A percentile compares a stretch with the other conserved stretches of the same genome.
phyloP scores from a whole-genome alignment of 1,140 invertebrate species.

The Aphis craccivora region DNA sequence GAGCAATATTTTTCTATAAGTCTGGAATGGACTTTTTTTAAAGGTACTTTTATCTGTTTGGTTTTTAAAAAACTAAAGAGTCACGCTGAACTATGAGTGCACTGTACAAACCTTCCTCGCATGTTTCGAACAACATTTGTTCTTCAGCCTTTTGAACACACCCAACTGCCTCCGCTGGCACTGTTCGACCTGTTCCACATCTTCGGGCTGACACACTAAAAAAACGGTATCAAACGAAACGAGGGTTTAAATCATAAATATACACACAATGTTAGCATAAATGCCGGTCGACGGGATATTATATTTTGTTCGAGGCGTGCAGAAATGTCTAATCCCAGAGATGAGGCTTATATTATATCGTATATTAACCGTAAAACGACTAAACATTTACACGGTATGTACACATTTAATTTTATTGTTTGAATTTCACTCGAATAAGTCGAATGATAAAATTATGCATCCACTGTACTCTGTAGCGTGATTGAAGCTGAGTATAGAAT shows the following conservation, averaged over 20 bases:
- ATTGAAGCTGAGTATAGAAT: too few relatives aligned
- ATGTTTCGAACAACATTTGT: slow-evolving; percentile 55
- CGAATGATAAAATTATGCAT: not conserved
- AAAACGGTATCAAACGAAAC: not conserved
- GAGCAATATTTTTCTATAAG: not conserved
- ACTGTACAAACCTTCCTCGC: slow-evolving; percentile 49
- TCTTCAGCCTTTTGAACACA: slow-evolving; percentile 45
- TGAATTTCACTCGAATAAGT: not conserved
- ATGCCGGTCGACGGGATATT: not conserved
- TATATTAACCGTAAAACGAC: not conserved
- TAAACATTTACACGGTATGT: not conserved
- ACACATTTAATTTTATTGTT: not conserved
- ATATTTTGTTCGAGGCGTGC: not conserved
- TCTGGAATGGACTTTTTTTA: not conserved
- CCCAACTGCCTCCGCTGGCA: slow-evolving; percentile 46
- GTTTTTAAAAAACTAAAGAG: not conserved
- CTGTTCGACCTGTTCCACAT: slow-evolving; percentile 48
- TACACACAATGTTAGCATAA: not conserved
- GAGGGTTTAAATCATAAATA: not conserved
- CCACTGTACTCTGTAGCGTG: not conserved
- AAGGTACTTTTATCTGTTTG: not conserved
- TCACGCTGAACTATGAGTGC: not conserved
- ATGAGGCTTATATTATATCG: not conserved
- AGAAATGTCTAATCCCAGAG: not conserved
- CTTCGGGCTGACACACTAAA: slow-evolving; percentile 48